A percentile compares a stretch with the other conserved stretches of the same genome.
These are phyloP conservation scores for Neoascia interrupta DNA, from an alignment of 2,888 invertebrate species.

Conservation along the genomic window DNA sequence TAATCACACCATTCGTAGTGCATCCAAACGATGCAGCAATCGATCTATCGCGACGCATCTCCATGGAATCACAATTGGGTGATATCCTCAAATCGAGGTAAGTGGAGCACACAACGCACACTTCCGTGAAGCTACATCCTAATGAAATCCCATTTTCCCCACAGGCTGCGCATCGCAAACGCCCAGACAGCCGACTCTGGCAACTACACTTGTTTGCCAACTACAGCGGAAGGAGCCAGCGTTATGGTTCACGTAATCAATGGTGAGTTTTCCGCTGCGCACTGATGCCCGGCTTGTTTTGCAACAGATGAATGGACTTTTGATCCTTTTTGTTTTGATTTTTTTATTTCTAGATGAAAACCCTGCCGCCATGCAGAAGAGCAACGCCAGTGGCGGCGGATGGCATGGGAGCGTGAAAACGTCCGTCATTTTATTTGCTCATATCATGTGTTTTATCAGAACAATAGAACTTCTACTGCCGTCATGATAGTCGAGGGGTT, in stretches of 20 bases:
- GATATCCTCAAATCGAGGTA: constrained; percentile 87
- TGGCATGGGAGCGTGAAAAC: constrained; percentile 31
- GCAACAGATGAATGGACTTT: constrained; percentile 7
- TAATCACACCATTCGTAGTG: constrained; percentile 77
- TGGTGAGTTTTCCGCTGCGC: constrained; percentile 81
- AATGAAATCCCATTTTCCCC: constrained; percentile 5
- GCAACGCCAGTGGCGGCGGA: constrained; percentile 61
- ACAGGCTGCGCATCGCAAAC: constrained; percentile 87
- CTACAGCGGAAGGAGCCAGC: constrained; percentile 90
- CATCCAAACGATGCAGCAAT: constrained; percentile 78
- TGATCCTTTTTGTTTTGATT: constrained; percentile 19
- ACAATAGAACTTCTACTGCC: constrained; percentile 36
- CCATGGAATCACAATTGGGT: constrained; percentile 78
- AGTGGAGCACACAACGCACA: constrained; percentile 50
- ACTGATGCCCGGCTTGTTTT: constrained; percentile 16
- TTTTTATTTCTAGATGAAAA: constrained; percentile 74
- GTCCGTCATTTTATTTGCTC: constrained; percentile 36
- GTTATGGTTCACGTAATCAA: constrained; percentile 94
- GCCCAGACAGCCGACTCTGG: constrained; percentile 89
- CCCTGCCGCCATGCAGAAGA: constrained; percentile 78
- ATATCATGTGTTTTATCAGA: constrained; percentile 62
- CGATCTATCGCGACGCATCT: constrained; percentile 77
- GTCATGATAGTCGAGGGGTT: constrained; percentile 51
- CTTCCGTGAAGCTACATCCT: neutral
- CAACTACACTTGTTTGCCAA: constrained; percentile 93